Evolutionary conservation across 2,797 vertebrate genomes (phyloP).

Genomic region (Enteromius mattozi): DNA sequence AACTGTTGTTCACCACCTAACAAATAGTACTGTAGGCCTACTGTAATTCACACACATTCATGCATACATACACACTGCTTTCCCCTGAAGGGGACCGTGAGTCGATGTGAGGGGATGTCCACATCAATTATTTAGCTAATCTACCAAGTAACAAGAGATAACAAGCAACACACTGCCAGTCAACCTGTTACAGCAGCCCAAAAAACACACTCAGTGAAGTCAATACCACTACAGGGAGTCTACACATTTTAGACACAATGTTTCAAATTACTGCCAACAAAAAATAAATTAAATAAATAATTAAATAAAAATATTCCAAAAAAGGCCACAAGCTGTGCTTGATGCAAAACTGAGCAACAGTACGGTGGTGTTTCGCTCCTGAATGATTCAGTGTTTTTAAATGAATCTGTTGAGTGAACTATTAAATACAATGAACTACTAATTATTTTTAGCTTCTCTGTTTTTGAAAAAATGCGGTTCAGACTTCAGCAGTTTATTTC

Average conservation of each 20-base stretch:
- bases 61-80: constrained; percentile 54
- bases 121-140: constrained; percentile 73
- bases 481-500: not conserved
- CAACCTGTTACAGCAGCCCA: constrained; percentile 43
- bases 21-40: not conserved
- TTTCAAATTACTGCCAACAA: not conserved
- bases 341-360: not conserved
- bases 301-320: too few relatives aligned
- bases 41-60: constrained; percentile 9
- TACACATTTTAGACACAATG: not conserved
- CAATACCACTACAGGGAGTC: constrained; percentile 7
- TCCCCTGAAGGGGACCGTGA: constrained; percentile 57
- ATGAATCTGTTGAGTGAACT: too few relatives aligned
- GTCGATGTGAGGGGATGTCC: constrained; percentile 69
- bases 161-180: constrained; percentile 67
- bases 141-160: constrained; percentile 71
- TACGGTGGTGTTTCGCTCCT: not conserved
- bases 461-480: not conserved
- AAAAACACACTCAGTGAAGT: constrained; percentile 63
- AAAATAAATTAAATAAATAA: too few relatives aligned
- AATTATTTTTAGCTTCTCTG: not conserved
- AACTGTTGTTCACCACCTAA: not conserved
- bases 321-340: not conserved
- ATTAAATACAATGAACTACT: not conserved
- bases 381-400: not conserved